Percentiles rank a stretch among this genome's conserved stretches.
These are phyloP conservation scores for Yponomeuta sedellus DNA, from an alignment of 2,888 invertebrate species.

Conservation along the genomic window DNA sequence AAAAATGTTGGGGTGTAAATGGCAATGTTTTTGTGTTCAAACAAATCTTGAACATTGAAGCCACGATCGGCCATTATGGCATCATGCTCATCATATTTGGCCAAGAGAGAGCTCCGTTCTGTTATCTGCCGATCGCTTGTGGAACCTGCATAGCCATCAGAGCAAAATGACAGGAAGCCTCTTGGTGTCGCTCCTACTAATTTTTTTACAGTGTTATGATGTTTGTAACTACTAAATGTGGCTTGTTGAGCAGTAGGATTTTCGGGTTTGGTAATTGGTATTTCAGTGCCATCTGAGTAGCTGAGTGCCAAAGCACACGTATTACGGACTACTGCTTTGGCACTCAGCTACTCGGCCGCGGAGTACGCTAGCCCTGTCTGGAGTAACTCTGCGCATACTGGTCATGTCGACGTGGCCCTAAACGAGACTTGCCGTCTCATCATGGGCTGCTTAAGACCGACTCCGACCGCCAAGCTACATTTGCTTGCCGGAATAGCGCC, in stretches of 20 bases:
- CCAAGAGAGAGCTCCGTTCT: conserved; percentile 4
- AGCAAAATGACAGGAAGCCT: conserved; percentile 15
- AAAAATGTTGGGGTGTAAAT: conserved; percentile 16
- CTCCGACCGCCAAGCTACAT: too few species aligned
- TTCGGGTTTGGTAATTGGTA: not conserved
- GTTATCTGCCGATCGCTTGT: conserved; percentile 13
- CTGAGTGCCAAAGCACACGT: too few species aligned
- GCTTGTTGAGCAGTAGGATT: not conserved
- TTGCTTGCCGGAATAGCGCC: too few species aligned
- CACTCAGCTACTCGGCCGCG: too few species aligned
- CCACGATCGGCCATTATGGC: conserved; percentile 18
- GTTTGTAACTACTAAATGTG: conserved; percentile 10
- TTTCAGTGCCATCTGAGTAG: not conserved
- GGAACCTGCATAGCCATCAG: conserved; percentile 16
- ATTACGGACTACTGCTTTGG: too few species aligned
- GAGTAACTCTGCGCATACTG: too few species aligned
- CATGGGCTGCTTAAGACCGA: too few species aligned
- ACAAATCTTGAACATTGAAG: conserved; percentile 19
- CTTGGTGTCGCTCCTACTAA: conserved; percentile 17
- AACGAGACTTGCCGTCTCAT: too few species aligned
- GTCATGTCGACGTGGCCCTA: too few species aligned
- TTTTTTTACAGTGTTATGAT: conserved; percentile 12
- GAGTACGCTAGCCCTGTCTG: too few species aligned
- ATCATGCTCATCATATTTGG: conserved; percentile 14
- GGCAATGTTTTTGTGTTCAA: conserved; percentile 13